Evolutionary conservation across 2,888 invertebrate genomes (phyloP), one percentile per base, ranked within the genome.

Genomic region (Nipponacmea schrenckii): DNA sequence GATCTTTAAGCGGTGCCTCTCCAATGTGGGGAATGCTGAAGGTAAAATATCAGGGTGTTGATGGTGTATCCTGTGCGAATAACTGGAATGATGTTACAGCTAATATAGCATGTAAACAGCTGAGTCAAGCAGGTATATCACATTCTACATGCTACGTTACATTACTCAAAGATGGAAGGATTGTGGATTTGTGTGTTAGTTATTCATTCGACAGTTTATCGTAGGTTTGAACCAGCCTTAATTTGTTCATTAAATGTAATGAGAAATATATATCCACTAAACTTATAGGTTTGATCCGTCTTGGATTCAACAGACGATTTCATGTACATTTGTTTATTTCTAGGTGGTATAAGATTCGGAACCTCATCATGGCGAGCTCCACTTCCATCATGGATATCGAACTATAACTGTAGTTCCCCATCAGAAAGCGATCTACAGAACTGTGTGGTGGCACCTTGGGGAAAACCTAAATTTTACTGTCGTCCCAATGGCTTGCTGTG

Each of bases 111-210:
- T 83, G 83, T 70, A 71, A 67, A 63, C 78, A 81, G 64, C 72
- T 79, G n/a, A 79, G 79, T 20, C 81, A 89, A 93, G 93, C 14
- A 89, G 93, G 71, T 3, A 56, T 24, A 56, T 7, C 39, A 39
- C 31, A 31, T 39, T 1, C 39, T 39, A 5, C 10, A 39, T 10
- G 3, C 5, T 31, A 39, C 39, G 39, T 7, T 39, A 10, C 39
- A 5, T 39, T 39, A 1, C 10, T 2, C 8, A 5, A 8, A 5
- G 1, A 39, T 39, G 39, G 10, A 8, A 1, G 8, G 39, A 7
- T 39, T 10, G 1, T 10, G 39, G 10, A 39, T 39, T 3, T 31
- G 2, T 31, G 31, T 31, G 3, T 31, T 39, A 8, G 8, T 39
- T 1, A 39, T 39, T 10, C 7, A 8, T 39, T 39, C 39, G 10